Base-by-base conservation (phyloP, 1,140 invertebrate genomes). In the Cryptotermes secundus region DNA sequence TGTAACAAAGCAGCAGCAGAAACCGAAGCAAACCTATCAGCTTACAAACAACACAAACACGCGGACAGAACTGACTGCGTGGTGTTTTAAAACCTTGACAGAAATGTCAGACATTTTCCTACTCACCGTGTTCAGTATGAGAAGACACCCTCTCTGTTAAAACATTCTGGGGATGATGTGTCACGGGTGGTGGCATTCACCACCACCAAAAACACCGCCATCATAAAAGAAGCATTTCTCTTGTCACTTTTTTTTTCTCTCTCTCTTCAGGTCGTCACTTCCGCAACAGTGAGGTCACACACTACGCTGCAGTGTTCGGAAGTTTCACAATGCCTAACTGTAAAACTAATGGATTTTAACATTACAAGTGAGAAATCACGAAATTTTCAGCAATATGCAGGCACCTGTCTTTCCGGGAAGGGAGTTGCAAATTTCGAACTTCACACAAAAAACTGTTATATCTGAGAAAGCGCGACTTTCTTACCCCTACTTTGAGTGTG, bases 111-210 rank as follows among this genome's bases (percentile, higher is more conserved):
- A 72, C 59, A 72, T 72, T 72, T 72, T 72, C 59, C 26, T 72
- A 72, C 59, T 12, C 7, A 12, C 10, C 26, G n/a, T 31, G 26
- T 4, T 72, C 38, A 38, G 12, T 6, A 38, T 6, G 12, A 38
- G 22, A 49, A 49, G 3, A 49, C 59, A 72, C 59, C 59, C 59
- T 72, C 59, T 72, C 26, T 72, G 59, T 31, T 72, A 72, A 72
- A 72, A 72, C 59, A 72, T 72, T 31, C 31, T 31, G 59, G 59
- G 59, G 26, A 72, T 72, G 59, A 31, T 72, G n/a, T 72, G 59
- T 72, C 59, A 72, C 59, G 59, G 59, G 59, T 72, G 59, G 26
- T 72, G n/a, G 59, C n/a, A 49, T 72, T 72, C 53, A 59, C 53
- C 53, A 31, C 45, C 16, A 49, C 19, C 19, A 38, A 4, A 12